Evolutionary conservation across 2,797 vertebrate genomes (phyloP), one percentile per base, ranked within the genome.

Genomic region (Mallotus villosus): DNA sequence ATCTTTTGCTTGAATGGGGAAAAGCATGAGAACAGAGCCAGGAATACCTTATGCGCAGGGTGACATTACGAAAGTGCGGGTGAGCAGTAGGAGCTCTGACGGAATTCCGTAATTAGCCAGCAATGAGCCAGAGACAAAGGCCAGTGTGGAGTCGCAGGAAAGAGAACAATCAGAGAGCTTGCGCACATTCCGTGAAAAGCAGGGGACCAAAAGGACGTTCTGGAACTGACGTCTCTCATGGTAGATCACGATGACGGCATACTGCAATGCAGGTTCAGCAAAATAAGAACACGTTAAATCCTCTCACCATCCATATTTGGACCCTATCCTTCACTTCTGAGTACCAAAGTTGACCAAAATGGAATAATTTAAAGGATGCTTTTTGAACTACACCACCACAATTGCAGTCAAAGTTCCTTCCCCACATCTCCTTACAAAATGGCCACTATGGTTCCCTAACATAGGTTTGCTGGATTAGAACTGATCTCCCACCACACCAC

Each of bases 181-280:
- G 82, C 49, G 61, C 84, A 92, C 87, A 92, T 93, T 94, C 92
- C 93, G 92, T 91, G 93, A 92, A 93, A 92, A 91, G 89, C 88
- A 89, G 53, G 3, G 19, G 25, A 11, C 51, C 51, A 55, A n/a
- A n/a, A 55, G 51, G 3, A 37, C 27, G 25, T 62, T 29, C 60
- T 25, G 29, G 51, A 34, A 34, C 19, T 41, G 29, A n/a, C n/a
- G n/a, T 34, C n/a, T 22, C 32, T 21, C 21, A 6, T 14, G 27
- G 22, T 62, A 72, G 82, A 80, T 88, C 79, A 55, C 53, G 21
- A 16, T 24, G 64, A 66, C 37, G 32, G 32, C 62, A n/a, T 63
- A 34, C 32, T 21, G 62, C 12, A 17, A 29, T 63, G 62, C 32
- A 34, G 32, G 29, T 34, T 29, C 32, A 63, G 32, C 62, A 19